Percentiles rank a stretch among this genome's conserved stretches.
Evolutionary conservation across 2,888 invertebrate genomes (phyloP).

Genomic region (Rotaria socialis): DNA sequence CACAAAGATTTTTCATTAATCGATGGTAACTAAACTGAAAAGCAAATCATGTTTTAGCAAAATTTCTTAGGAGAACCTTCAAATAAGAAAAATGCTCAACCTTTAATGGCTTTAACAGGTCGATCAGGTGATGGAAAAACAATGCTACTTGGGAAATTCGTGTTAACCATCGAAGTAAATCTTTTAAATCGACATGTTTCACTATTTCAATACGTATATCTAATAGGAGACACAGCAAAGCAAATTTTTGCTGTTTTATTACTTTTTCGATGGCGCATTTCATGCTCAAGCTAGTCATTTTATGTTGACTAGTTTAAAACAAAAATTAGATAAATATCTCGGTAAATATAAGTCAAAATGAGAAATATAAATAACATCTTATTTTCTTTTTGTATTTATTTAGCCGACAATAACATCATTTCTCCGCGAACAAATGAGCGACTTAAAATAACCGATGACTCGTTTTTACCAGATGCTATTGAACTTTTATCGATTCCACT

Average conservation of each 20-base stretch:
- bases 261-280: not conserved
- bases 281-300: not conserved
- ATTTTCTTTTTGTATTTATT: too few relatives aligned
- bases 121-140: constrained; percentile 5
- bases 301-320: not conserved
- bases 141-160: not conserved
- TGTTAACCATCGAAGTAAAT: not conserved
- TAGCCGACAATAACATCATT: not conserved
- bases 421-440: not conserved
- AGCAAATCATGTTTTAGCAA: not conserved
- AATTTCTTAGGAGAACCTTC: not conserved
- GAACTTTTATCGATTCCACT: not conserved
- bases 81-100: not conserved
- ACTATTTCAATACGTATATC: not conserved
- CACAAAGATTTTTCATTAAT: not conserved
- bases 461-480: not conserved
- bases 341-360: not conserved
- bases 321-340: not conserved
- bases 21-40: not conserved
- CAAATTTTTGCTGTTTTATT: not conserved
- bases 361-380: not conserved
- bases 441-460: not conserved
- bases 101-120: not conserved
- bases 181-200: not conserved
- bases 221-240: not conserved